A percentile compares a stretch with the other conserved stretches of the same genome.
Evolutionary conservation across 2,113 vertebrate species (phyloP).

Genomic region (Seriola quinqueradiata): DNA sequence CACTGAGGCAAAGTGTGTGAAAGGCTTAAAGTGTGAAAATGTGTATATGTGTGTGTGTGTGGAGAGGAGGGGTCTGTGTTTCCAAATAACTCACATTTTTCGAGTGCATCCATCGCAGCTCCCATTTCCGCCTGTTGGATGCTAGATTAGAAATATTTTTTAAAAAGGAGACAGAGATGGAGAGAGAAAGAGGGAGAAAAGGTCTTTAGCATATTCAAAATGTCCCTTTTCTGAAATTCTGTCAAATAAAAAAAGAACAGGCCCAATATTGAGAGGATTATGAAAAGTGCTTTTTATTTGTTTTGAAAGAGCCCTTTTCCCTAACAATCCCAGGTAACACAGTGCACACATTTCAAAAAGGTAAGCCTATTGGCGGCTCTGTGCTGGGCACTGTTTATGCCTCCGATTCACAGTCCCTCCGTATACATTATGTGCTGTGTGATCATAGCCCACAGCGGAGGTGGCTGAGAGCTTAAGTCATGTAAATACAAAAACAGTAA

Average conservation of each 20-base stretch:
- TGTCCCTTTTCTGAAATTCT: constrained; percentile 49
- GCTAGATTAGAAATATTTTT: constrained; percentile 80
- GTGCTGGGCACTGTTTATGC: constrained; percentile 58
- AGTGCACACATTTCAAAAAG: constrained; percentile 58
- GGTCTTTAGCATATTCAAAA: constrained; percentile 71
- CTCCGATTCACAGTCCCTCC: constrained; percentile 31
- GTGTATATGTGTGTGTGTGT: constrained; percentile 29
- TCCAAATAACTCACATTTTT: constrained; percentile 93
- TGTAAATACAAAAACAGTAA: constrained; percentile 75
- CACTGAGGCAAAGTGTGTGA: constrained; percentile 51
- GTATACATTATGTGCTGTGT: constrained; percentile 61
- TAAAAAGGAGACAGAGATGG: constrained; percentile 33
- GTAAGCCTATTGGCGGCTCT: constrained; percentile 63
- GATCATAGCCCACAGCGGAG: constrained; percentile 48
- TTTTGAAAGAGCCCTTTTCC: constrained; percentile 54
- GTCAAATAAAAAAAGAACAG: constrained; percentile 35
- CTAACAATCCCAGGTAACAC: constrained; percentile 73
- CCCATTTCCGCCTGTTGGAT: constrained; percentile 99
- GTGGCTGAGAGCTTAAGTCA: constrained; percentile 72
- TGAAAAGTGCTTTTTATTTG: constrained; percentile 65
- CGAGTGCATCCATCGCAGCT: constrained; percentile 98
- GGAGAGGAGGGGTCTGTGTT: neutral
- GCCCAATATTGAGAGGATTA: constrained; percentile 66
- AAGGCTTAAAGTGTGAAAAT: constrained; percentile 53
- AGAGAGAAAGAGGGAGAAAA: constrained; percentile 23